phyloP scores from a whole-genome alignment of 2,113 vertebrate genomes.

The Origma solitaria region DNA sequence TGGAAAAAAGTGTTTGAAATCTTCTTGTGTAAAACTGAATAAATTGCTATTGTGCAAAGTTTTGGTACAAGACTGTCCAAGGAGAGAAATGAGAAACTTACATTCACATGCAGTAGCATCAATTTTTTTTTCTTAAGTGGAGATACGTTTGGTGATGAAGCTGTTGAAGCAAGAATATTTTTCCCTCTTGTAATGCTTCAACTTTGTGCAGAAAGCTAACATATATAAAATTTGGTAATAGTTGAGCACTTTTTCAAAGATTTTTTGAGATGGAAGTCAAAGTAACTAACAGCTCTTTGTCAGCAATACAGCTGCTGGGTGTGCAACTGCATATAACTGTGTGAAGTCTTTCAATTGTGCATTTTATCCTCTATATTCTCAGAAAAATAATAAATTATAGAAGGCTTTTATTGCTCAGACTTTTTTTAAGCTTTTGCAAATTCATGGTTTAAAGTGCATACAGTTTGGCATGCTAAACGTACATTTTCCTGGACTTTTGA shows the following conservation, averaged over 20 bases:
- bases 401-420: neutral
- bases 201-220: neutral
- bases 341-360: neutral
- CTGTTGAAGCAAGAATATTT: neutral
- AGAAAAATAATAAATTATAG: neutral
- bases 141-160: neutral
- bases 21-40: neutral
- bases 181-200: neutral
- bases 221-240: neutral
- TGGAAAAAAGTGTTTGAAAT: neutral
- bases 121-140: neutral
- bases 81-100: neutral
- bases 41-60: neutral
- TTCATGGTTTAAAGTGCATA: neutral
- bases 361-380: neutral
- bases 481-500: neutral
- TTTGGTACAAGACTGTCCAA: neutral
- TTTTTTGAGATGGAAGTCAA: neutral
- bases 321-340: neutral
- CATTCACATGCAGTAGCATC: accelerated
- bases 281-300: neutral
- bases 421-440: neutral
- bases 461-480: neutral
- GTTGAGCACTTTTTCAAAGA: neutral
- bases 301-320: neutral